These are phyloP conservation scores for Vanessa tameamea DNA, from an alignment of 1,140 invertebrate genomes.

Conservation along the genomic window DNA sequence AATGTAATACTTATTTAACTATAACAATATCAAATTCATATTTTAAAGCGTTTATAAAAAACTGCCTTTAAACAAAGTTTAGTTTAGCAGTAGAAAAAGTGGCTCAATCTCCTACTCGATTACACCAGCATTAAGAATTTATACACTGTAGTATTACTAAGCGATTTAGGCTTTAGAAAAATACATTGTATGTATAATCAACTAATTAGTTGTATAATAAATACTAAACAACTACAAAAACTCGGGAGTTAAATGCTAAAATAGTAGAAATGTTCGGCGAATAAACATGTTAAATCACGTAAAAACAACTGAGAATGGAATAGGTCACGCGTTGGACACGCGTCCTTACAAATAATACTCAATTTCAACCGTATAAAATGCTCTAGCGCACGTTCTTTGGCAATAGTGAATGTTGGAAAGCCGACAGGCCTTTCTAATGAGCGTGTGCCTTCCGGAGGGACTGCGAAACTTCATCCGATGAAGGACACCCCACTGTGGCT, in stretches of 20 bases:
- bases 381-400: constrained; percentile 33
- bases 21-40: no score
- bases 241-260: background rate
- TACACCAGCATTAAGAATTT: no score
- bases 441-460: constrained; percentile 54
- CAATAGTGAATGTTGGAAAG: constrained; percentile 44
- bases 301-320: constrained; percentile 55
- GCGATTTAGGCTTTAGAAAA: no score
- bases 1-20: no score
- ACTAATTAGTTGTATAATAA: background rate
- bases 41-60: no score
- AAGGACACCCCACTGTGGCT: constrained; percentile 46
- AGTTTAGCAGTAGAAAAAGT: no score
- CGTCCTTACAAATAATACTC: constrained; percentile 54
- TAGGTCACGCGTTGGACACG: constrained; percentile 51
- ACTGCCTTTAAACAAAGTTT: no score
- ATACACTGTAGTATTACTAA: no score
- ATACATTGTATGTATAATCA: no score
- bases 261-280: constrained; percentile 40
- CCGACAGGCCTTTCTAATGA: constrained; percentile 65
- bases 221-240: background rate
- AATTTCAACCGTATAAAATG: constrained; percentile 55
- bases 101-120: no score
- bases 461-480: constrained; percentile 43
- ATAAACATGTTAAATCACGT: constrained; percentile 73